Percentiles rank a stretch among this genome's conserved stretches.
These are phyloP conservation scores for Ceraclea dissimilis DNA, from an alignment of 2,888 invertebrate genomes.

Conservation along the genomic window DNA sequence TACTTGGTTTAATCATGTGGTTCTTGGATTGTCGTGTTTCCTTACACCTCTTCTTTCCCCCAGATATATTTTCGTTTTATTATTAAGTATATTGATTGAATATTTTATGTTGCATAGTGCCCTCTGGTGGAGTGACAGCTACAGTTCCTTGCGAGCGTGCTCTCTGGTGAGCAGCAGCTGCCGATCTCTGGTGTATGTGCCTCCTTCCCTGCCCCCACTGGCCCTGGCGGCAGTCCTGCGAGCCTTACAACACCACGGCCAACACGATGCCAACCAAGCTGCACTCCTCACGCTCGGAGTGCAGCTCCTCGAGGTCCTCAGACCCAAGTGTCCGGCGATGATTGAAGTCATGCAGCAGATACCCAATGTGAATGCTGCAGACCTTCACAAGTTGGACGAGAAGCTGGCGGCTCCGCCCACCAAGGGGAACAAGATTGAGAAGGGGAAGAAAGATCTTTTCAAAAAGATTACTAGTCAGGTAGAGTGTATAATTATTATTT, in stretches of 20 bases:
- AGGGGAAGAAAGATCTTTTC: slow-evolving; percentile 84
- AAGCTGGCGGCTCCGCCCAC: slow-evolving; percentile 59
- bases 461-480: slow-evolving; percentile 80
- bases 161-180: slow-evolving; percentile 64
- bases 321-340: slow-evolving; percentile 68
- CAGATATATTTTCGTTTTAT: too few species aligned
- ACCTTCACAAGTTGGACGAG: slow-evolving; percentile 80
- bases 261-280: slow-evolving; percentile 84
- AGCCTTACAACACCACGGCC: slow-evolving; percentile 79
- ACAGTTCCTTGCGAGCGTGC: slow-evolving; percentile 73
- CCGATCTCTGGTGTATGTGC: slow-evolving; percentile 54
- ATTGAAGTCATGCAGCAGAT: slow-evolving; percentile 67
- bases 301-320: slow-evolving; percentile 75
- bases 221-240: slow-evolving; percentile 71
- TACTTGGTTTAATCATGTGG: too few species aligned
- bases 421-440: slow-evolving; percentile 76
- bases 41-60: too few species aligned
- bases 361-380: slow-evolving; percentile 72
- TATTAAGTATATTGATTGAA: too few species aligned
- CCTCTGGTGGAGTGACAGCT: slow-evolving; percentile 82
- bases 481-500: slow-evolving; percentile 28
- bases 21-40: too few species aligned
- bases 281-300: slow-evolving; percentile 72
- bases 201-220: slow-evolving; percentile 54
- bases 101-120: slow-evolving; percentile 40